Evolutionary conservation across 2,113 vertebrate species (phyloP), one percentile per base, ranked within the genome.

Genomic region (Calcarius ornatus): DNA sequence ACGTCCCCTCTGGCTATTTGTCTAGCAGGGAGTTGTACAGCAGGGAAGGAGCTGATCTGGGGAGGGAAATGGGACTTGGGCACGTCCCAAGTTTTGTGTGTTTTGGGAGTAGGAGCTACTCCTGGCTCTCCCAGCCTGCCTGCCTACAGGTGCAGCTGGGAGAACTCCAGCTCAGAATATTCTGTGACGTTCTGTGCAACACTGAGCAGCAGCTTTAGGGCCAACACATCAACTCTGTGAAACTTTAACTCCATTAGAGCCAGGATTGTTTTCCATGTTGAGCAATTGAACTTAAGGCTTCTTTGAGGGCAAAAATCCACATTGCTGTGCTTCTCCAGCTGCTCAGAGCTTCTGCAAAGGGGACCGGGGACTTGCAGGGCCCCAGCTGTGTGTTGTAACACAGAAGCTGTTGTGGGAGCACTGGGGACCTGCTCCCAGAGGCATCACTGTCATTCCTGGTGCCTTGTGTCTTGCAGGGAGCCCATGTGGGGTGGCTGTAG

Each of bases 361-460:
- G 8, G 6, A 25, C 9, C 13, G 10, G 24, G 31, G 54, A 2
- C 14, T 10, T 25, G 43, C 2, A 31, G n/a, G 43, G 5, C 59
- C 35, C 54, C n/a, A 47, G 40, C 63, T 33, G 40, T 5, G 38
- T 2, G 4, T 3, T 35, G 48, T 17, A 12, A 4, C 20, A 4
- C 24, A 24, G 37, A 10, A 48, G 40, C 48, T n/a, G 54, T 10
- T 14, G 48, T 40, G 76, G 35, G 43, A 38, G 56, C 4, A 2
- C 0, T 4, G 25, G 43, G 12, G 31, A 5, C 10, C 53, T 3
- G 0, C 11, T 78, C 45, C 60, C 60, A 0, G 53, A 31, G 73
- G 23, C 5, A 3, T 6, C 3, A 3, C n/a, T 33, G 11, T 20
- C 2, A 1, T 15, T 60, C 35, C 73, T 73, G 0, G 0, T 37